Base-by-base conservation (phyloP, 2,888 invertebrate genomes). In the Dynastes maya region DNA sequence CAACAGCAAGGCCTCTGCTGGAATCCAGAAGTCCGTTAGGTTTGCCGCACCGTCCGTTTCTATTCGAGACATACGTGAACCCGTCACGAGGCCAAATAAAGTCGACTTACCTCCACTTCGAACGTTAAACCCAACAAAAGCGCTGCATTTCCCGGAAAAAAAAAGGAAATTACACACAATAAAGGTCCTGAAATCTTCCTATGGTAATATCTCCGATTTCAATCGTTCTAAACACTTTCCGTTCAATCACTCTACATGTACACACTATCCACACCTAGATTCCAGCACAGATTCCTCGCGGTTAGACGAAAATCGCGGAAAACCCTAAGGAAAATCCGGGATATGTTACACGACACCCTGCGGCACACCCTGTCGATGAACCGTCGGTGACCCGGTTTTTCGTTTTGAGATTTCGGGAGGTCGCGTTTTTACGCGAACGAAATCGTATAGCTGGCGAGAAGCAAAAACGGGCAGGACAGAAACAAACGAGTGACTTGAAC, bases 191-290 rank as follows among this genome's bases (percentile, higher is more conserved):
- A 51, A 70, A 27, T 51, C 22, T 9, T 29, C 11, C 61, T 8
- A 61, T 0, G 61, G 1, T 11, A 32, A 8, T 63, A 11, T 13
- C 22, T 29, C 49, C 13, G 16, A 37, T 5, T 5, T 37, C 32
- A 1, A 37, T 37, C 32, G 16, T 22, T 3, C 29, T n/a, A 29
- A 22, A 45, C 72, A 45, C 40, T 40, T 40, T 40, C 51, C 13
- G 2, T n/a, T 53, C 45, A 6, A n/a, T 2, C 51, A 53, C 58
- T 40, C 1, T 71, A 27, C 58, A 37, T 22, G 37, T 72, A 58
- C 22, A 58, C 16, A 16, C 27, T 32, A 77, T 81, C 81, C 81
- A 80, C 81, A 81, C 81, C 81, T 81, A 80, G 80, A 82, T 81
- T 82, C 82, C 82, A 82, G 77, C 72, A 72, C 80, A 70, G 55